These are phyloP conservation scores for Sebastes melanostomus DNA, from an alignment of 2,797 vertebrate genomes.

Conservation along the genomic window DNA sequence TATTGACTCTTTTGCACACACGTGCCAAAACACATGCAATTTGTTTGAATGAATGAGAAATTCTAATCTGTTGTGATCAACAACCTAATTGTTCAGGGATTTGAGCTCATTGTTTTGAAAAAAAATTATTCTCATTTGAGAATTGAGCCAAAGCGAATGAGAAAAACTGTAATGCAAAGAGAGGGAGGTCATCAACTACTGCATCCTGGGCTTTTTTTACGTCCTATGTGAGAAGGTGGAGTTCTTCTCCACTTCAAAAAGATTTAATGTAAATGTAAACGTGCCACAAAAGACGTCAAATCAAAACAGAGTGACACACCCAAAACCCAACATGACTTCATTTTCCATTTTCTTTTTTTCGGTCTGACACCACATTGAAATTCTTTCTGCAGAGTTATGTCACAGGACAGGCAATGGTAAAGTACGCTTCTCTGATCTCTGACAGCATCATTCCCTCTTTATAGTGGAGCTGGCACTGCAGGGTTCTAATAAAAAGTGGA, in stretches of 20 bases:
- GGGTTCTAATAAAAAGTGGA: conserved; percentile 27
- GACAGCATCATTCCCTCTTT: background rate
- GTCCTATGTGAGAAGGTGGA: conserved; percentile 35
- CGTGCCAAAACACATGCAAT: no score
- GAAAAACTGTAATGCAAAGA: background rate
- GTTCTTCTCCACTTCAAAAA: conserved; percentile 23
- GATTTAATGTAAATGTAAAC: conserved; percentile 37
- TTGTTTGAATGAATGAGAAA: no score
- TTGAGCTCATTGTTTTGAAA: no score
- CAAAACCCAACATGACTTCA: conserved; percentile 50
- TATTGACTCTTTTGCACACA: no score
- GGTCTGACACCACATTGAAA: conserved; percentile 31
- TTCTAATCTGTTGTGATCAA: no score
- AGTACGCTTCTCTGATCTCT: background rate
- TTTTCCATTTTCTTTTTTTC: conserved; percentile 37
- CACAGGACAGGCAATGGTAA: background rate
- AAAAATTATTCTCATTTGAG: no score
- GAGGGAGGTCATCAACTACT: conserved; percentile 1
- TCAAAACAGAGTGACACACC: conserved; percentile 39
- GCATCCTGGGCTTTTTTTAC: conserved; percentile 1
- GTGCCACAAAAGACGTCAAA: conserved; percentile 21
- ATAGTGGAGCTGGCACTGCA: background rate
- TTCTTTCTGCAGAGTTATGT: conserved; percentile 32
- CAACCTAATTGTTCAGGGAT: no score
- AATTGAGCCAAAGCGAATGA: no score